A percentile compares a stretch with the other conserved stretches of the same genome.
Conservation (phyloP, 2,113 vertebrate genomes). For the Pycnonotus jocosus region DNA sequence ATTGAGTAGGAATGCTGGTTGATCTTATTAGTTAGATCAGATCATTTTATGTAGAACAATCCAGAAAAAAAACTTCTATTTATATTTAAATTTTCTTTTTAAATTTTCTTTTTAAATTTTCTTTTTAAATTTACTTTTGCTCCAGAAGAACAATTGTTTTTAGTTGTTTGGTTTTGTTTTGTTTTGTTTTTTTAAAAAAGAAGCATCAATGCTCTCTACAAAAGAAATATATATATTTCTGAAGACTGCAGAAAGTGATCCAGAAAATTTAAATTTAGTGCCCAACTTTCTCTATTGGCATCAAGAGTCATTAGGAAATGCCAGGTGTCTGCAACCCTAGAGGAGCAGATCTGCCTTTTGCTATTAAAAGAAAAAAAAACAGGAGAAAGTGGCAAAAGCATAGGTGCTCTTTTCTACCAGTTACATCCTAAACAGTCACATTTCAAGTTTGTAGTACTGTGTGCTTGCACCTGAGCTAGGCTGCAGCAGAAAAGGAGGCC, state of each 20-base stretch:
- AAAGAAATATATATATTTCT: not conserved
- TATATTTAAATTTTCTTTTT: not conserved
- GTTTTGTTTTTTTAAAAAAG: not conserved
- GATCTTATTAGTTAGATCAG: not conserved
- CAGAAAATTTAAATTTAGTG: not conserved
- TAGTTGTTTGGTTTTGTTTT: not conserved
- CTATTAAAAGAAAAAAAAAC: not conserved
- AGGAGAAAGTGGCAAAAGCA: not conserved
- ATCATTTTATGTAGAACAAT: not conserved
- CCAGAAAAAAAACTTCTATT: not conserved
- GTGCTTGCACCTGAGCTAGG: not conserved
- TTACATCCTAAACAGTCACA: not conserved
- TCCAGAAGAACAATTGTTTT: fast-evolving
- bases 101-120: not conserved
- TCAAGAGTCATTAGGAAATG: not conserved
- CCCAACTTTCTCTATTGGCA: not conserved
- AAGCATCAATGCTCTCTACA: not conserved
- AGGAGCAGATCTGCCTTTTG: not conserved
- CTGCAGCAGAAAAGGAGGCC: not conserved
- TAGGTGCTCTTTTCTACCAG: not conserved
- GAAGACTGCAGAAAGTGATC: not conserved
- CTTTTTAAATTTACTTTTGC: not conserved
- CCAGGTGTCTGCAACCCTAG: not conserved
- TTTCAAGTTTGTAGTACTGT: not conserved
- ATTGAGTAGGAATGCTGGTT: not conserved